Percentiles rank a stretch among this genome's conserved stretches.
Evolutionary conservation across 2,888 invertebrate species (phyloP).

Genomic region (Encarsia formosa): DNA sequence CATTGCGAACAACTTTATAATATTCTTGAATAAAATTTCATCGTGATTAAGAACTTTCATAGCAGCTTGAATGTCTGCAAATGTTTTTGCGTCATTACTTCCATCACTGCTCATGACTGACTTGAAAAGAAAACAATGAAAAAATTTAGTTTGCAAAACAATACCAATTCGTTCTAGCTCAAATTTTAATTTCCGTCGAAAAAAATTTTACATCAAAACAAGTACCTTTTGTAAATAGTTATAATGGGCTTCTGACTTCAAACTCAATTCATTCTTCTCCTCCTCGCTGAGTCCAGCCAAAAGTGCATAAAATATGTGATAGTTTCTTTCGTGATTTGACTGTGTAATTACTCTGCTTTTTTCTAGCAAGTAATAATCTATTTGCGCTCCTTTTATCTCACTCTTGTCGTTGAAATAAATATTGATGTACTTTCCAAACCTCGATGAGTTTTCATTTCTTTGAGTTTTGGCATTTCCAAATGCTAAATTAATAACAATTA

Average conservation of each 20-base stretch:
- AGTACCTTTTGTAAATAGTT: conserved; percentile 72
- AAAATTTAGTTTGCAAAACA: background rate
- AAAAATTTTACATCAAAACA: background rate
- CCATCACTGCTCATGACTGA: conserved; percentile 65
- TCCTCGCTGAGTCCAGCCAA: conserved; percentile 76
- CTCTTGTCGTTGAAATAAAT: conserved; percentile 81
- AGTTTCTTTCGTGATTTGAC: conserved; percentile 86
- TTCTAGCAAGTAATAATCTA: conserved; percentile 92
- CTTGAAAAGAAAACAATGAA: conserved; percentile 38
- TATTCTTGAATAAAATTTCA: conserved; percentile 78
- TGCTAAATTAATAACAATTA: conserved; percentile 54
- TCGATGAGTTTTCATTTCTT: conserved; percentile 91
- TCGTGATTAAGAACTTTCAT: conserved; percentile 86
- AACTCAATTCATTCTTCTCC: conserved; percentile 73
- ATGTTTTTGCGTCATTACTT: conserved; percentile 80
- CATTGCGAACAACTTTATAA: conserved; percentile 79
- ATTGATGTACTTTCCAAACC: conserved; percentile 94
- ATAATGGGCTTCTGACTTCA: conserved; percentile 71
- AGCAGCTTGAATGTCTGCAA: conserved; percentile 84
- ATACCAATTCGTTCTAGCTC: background rate
- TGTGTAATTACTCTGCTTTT: conserved; percentile 91
- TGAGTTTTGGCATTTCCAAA: conserved; percentile 97
- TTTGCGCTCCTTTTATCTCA: conserved; percentile 86
- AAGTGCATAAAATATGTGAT: conserved; percentile 92
- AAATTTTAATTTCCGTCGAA: background rate